Percentiles rank a stretch among this genome's conserved stretches.
Evolutionary conservation across 2,797 vertebrate species (phyloP).

Genomic region (Tenualosa thibaudeaui): DNA sequence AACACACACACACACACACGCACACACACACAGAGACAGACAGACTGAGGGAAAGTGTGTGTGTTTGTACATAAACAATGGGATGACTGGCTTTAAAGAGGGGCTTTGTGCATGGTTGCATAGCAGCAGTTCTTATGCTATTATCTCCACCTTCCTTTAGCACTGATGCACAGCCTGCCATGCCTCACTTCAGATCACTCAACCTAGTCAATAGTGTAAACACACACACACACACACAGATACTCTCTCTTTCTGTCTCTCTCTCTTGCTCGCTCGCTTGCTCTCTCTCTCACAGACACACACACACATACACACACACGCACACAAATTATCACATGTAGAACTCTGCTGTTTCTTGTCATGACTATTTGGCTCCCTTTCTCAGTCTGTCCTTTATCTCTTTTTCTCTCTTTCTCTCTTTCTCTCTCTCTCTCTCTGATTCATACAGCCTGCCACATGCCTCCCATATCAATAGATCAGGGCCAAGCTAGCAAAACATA

Average conservation of each 20-base stretch:
- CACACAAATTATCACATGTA: background rate
- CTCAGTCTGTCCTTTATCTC: background rate
- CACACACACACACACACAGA: background rate
- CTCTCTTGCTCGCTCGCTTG: background rate
- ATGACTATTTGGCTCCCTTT: background rate
- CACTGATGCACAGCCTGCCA: background rate
- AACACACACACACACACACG: background rate
- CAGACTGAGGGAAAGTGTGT: background rate
- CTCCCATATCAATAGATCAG: background rate
- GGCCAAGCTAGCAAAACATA: background rate
- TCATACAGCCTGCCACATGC: background rate
- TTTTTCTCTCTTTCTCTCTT: background rate
- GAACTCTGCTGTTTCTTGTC: background rate
- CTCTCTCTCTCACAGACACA: background rate
- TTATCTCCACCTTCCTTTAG: background rate
- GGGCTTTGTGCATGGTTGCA: background rate
- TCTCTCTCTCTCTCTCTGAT: background rate
- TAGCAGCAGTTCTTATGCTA: background rate
- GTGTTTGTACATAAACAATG: background rate
- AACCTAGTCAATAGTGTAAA: background rate
- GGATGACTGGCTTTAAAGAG: background rate
- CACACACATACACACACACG: conserved; percentile 26
- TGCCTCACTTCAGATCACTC: background rate
- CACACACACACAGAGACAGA: background rate
- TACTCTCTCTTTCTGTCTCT: no score